Percentiles rank a stretch among this genome's conserved stretches.
phyloP scores from a whole-genome alignment of 2,888 invertebrate species.

The Nycteola revayana region DNA sequence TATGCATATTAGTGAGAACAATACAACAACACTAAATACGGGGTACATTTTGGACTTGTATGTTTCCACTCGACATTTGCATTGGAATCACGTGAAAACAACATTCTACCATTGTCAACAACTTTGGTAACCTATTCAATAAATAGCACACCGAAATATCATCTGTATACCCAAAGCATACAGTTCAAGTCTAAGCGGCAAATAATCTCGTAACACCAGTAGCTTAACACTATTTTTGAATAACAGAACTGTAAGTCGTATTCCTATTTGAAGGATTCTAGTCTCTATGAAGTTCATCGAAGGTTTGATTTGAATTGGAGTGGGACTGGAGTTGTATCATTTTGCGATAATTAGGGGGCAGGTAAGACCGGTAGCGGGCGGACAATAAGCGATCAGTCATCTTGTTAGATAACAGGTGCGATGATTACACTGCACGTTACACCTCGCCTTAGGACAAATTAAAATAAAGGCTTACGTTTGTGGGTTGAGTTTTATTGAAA shows the following conservation, averaged over 20 bases:
- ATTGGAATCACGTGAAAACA: slow-evolving; percentile 39
- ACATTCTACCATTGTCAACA: slow-evolving; percentile 34
- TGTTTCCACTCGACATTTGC: slow-evolving; percentile 37
- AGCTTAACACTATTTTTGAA: slow-evolving; percentile 22
- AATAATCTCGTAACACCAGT: slow-evolving; percentile 32
- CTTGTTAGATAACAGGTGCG: slow-evolving; percentile 63
- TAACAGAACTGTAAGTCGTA: slow-evolving; percentile 19
- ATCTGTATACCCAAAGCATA: slow-evolving; percentile 13
- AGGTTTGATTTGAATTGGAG: slow-evolving; percentile 32
- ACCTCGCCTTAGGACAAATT: slow-evolving; percentile 59
- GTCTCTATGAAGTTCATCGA: slow-evolving; percentile 17
- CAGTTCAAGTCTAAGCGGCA: slow-evolving; percentile 15
- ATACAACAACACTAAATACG: slow-evolving; percentile 49
- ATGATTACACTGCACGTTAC: slow-evolving; percentile 56
- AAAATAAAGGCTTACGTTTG: slow-evolving; percentile 43
- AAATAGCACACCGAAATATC: slow-evolving; percentile 12
- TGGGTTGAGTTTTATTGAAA: slow-evolving; percentile 25
- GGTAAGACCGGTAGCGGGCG: slow-evolving; percentile 73
- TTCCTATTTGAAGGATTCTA: slow-evolving; percentile 16
- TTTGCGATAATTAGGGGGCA: slow-evolving; percentile 28
- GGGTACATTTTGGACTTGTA: slow-evolving; percentile 34
- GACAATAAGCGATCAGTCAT: slow-evolving; percentile 78
- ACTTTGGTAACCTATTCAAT: slow-evolving; percentile 27
- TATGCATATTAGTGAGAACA: slow-evolving; percentile 55
- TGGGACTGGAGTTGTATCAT: slow-evolving; percentile 29